These are phyloP conservation scores for Lagopus leucura DNA, from an alignment of 2,113 vertebrate species.

Conservation along the genomic window DNA sequence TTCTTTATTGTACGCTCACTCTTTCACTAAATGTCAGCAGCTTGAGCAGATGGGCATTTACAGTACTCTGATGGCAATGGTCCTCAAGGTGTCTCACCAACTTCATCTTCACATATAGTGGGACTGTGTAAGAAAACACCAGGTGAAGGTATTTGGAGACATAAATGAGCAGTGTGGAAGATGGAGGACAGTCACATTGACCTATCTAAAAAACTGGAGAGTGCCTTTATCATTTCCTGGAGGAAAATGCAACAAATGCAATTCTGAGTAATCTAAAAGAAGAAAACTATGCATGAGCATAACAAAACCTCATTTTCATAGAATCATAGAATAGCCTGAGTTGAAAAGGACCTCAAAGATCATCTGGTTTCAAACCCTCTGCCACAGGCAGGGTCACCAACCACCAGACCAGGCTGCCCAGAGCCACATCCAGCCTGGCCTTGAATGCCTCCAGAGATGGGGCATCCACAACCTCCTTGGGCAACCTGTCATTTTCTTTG, in stretches of 20 bases:
- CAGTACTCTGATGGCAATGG: background rate
- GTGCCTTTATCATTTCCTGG: background rate
- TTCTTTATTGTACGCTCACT: background rate
- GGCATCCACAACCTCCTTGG: too few species aligned
- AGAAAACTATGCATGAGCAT: background rate
- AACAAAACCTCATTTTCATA: background rate
- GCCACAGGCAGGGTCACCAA: too few species aligned
- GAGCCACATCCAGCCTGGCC: too few species aligned
- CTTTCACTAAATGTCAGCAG: background rate
- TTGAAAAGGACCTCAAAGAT: too few species aligned
- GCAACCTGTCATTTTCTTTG: background rate
- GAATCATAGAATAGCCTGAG: too few species aligned
- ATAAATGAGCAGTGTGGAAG: background rate
- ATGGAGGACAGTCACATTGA: background rate
- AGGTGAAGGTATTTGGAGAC: background rate
- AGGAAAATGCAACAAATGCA: background rate
- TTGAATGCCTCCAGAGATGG: too few species aligned
- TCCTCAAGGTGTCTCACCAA: background rate
- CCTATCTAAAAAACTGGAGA: background rate
- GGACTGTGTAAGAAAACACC: background rate
- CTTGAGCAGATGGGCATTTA: background rate
- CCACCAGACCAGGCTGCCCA: too few species aligned
- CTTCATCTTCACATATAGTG: background rate
- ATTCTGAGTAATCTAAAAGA: background rate
- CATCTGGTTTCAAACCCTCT: too few species aligned